Percentiles rank a stretch among this genome's conserved stretches.
Evolutionary conservation across 1,140 invertebrate species (phyloP).

Genomic region (Thaumetopoea pityocampa): DNA sequence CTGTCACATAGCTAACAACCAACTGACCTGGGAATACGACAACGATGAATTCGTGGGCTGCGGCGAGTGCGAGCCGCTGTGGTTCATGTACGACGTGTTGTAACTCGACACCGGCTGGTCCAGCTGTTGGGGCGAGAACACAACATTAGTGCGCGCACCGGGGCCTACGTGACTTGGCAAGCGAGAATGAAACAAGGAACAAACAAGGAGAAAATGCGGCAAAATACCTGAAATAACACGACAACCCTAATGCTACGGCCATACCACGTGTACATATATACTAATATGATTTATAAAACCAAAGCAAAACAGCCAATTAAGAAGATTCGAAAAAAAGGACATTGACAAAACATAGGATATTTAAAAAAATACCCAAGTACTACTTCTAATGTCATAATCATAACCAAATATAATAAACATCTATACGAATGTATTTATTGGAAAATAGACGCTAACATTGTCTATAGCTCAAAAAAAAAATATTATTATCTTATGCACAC

Average conservation of each 20-base stretch:
- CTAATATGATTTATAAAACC: constrained; percentile 10
- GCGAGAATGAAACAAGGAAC: constrained; percentile 23
- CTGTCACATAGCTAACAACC: too few species aligned
- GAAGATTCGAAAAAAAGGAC: constrained; percentile 15
- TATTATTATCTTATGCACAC: too few species aligned
- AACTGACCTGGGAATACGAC: constrained; percentile 57
- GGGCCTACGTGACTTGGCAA: constrained; percentile 12
- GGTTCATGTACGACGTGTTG: constrained; percentile 62
- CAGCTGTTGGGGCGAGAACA: constrained; percentile 37
- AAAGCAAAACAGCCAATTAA: constrained; percentile 15
- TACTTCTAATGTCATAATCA: constrained; percentile 9
- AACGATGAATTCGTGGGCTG: constrained; percentile 60
- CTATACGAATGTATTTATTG: not conserved
- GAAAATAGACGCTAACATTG: too few species aligned
- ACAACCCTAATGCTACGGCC: constrained; percentile 24
- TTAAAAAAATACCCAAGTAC: constrained; percentile 6
- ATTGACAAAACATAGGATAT: constrained; percentile 9
- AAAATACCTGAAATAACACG: constrained; percentile 35
- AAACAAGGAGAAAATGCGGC: constrained; percentile 32
- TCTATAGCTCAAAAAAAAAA: too few species aligned
- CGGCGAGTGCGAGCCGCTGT: constrained; percentile 60
- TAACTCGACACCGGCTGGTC: constrained; percentile 59
- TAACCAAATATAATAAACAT: not conserved
- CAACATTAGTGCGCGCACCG: constrained; percentile 6
- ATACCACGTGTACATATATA: constrained; percentile 5